Conservation (phyloP, 2,888 invertebrate species). For the Ephialtes manifestator region DNA sequence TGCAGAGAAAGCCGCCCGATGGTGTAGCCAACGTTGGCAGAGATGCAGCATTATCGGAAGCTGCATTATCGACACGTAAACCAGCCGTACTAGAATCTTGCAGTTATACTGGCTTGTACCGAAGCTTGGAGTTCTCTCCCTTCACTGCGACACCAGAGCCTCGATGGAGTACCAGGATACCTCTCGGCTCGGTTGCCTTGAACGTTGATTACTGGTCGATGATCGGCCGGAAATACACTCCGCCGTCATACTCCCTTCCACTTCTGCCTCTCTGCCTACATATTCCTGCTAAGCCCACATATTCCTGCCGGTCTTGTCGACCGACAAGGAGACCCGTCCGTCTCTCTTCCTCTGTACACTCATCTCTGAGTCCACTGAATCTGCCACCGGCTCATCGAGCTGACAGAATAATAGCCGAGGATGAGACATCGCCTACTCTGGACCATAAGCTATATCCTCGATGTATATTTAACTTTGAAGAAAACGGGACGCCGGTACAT, state of each 20-base stretch:
- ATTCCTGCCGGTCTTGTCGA: constrained; percentile 20
- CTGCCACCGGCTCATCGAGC: constrained; percentile 36
- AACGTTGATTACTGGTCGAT: constrained; percentile 63
- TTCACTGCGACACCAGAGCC: constrained; percentile 16
- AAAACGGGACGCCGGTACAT: not conserved
- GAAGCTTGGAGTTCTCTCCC: constrained; percentile 30
- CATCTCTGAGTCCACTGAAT: constrained; percentile 45
- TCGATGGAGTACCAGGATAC: not conserved
- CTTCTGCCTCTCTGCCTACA: constrained; percentile 6
- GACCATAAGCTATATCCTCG: not conserved
- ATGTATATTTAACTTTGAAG: constrained; percentile 1
- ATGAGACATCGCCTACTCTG: not conserved
- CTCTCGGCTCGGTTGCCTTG: constrained; percentile 21
- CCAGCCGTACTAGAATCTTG: constrained; percentile 43
- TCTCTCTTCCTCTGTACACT: constrained; percentile 24
- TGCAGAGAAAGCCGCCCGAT: constrained; percentile 53
- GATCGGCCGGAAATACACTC: constrained; percentile 65
- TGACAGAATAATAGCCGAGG: constrained; percentile 46
- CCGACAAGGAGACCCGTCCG: constrained; percentile 46
- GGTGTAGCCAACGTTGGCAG: constrained; percentile 76
- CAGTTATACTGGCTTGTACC: constrained; percentile 38
- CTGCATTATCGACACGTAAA: constrained; percentile 78
- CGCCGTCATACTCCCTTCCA: constrained; percentile 29
- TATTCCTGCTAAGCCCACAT: constrained; percentile 65
- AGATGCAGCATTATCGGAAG: constrained; percentile 79